phyloP scores from a whole-genome alignment of 2,888 invertebrate genomes.

The Luperina testacea region DNA sequence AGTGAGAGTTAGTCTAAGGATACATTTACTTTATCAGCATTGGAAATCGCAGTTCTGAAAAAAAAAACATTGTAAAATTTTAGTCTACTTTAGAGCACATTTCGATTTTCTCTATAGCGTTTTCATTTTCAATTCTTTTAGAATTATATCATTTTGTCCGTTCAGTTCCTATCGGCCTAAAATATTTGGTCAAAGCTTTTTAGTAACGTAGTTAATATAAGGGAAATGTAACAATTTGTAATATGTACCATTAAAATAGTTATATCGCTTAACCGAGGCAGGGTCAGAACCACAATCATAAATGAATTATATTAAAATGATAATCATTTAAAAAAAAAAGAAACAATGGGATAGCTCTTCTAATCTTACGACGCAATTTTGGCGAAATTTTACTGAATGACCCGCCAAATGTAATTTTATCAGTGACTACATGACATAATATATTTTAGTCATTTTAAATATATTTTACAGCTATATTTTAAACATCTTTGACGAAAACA shows the following conservation, averaged over 20 bases:
- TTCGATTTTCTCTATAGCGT: conserved; percentile 71
- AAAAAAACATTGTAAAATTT: conserved; percentile 53
- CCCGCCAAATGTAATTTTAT: conserved; percentile 52
- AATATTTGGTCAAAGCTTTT: conserved; percentile 84
- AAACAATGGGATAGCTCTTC: conserved; percentile 83
- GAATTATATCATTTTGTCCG: conserved; percentile 68
- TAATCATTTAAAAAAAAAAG: conserved; percentile 75
- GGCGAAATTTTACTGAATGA: conserved; percentile 54
- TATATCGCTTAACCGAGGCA: conserved; percentile 89
- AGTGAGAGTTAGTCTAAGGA: conserved; percentile 82
- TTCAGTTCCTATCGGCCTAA: conserved; percentile 90
- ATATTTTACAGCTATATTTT: conserved; percentile 41
- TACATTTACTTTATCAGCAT: conserved; percentile 73
- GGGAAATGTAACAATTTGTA: conserved; percentile 77
- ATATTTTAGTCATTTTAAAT: conserved; percentile 44
- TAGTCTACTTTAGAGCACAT: conserved; percentile 76
- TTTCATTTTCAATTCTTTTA: conserved; percentile 71
- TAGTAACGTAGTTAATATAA: conserved; percentile 76
- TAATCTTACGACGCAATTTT: conserved; percentile 68
- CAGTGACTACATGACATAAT: conserved; percentile 34
- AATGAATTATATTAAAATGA: conserved; percentile 77
- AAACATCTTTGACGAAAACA: conserved; percentile 27
- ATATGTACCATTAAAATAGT: conserved; percentile 84
- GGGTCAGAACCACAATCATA: conserved; percentile 88
- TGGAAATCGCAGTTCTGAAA: conserved; percentile 64